Evolutionary conservation across 2,113 vertebrate genomes (phyloP).

Genomic region (Sigmodon hispidus): DNA sequence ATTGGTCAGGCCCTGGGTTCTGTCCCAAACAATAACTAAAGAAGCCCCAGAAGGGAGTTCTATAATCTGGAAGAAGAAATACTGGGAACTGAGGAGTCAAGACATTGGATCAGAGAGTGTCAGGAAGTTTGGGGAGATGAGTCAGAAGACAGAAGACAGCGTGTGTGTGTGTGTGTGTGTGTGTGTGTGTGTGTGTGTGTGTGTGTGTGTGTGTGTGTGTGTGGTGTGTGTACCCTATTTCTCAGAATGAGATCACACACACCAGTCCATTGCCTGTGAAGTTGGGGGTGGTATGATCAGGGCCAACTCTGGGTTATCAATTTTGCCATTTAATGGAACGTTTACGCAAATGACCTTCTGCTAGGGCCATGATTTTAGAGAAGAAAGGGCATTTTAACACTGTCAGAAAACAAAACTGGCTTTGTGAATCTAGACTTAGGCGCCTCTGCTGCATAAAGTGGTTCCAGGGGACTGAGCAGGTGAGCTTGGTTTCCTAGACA

Average conservation of each 20-base stretch:
- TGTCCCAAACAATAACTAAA: not conserved
- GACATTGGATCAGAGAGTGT: not conserved
- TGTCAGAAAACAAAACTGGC: not conserved
- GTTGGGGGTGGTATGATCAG: accelerated
- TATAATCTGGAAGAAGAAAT: accelerated
- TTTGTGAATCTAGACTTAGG: not conserved
- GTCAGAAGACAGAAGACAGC: not conserved
- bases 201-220: too few relatives aligned
- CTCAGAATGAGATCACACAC: not conserved
- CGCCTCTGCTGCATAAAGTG: not conserved
- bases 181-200: too few relatives aligned
- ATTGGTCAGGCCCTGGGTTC: not conserved
- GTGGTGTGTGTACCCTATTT: too few relatives aligned
- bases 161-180: too few relatives aligned
- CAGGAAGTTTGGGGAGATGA: not conserved
- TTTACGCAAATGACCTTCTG: not conserved
- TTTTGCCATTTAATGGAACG: not conserved
- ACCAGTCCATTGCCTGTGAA: accelerated
- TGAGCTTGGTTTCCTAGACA: not conserved
- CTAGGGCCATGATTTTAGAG: not conserved
- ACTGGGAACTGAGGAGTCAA: accelerated
- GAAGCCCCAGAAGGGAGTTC: not conserved
- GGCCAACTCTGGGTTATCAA: not conserved
- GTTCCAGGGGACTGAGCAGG: not conserved
- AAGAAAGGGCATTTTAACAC: not conserved